Percentiles rank a stretch among this genome's conserved stretches.
These are phyloP conservation scores for Dasyurus viverrinus DNA, from an alignment of 2,113 vertebrate genomes.

Conservation along the genomic window DNA sequence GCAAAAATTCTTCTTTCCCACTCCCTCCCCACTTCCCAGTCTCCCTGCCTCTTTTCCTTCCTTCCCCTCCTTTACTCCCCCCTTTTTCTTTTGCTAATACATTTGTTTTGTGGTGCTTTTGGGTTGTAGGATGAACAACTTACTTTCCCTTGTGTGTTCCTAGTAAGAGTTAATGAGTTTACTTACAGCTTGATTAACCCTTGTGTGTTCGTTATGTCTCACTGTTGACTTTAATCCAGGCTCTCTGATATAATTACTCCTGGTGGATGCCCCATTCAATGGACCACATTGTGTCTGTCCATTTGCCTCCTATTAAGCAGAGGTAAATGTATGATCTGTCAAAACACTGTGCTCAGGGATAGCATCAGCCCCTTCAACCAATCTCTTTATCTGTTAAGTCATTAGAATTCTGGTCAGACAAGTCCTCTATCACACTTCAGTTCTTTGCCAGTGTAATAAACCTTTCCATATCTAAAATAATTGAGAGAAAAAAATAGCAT, in stretches of 20 bases:
- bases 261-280: slow-evolving; percentile 57
- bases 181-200: slow-evolving; percentile 75
- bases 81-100: neutral
- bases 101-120: slow-evolving; percentile 54
- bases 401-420: slow-evolving; percentile 54
- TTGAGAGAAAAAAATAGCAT: neutral
- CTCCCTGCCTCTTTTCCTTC: neutral
- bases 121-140: slow-evolving; percentile 13
- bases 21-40: too few relatives aligned
- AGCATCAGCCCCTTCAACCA: slow-evolving; percentile 59
- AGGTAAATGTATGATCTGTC: slow-evolving; percentile 70
- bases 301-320: slow-evolving; percentile 70
- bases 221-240: slow-evolving; percentile 69
- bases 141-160: slow-evolving; percentile 68
- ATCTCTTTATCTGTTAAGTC: slow-evolving; percentile 56
- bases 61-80: neutral
- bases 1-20: neutral
- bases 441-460: slow-evolving; percentile 43
- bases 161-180: slow-evolving; percentile 50
- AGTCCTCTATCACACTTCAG: slow-evolving; percentile 23
- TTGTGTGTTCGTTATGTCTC: slow-evolving; percentile 70
- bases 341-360: slow-evolving; percentile 44
- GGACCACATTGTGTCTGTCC: slow-evolving; percentile 49
- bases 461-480: slow-evolving; percentile 26
- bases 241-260: slow-evolving; percentile 73